Base-by-base conservation (phyloP, 2,888 invertebrate genomes). In the Eugnorisma glareosa region DNA sequence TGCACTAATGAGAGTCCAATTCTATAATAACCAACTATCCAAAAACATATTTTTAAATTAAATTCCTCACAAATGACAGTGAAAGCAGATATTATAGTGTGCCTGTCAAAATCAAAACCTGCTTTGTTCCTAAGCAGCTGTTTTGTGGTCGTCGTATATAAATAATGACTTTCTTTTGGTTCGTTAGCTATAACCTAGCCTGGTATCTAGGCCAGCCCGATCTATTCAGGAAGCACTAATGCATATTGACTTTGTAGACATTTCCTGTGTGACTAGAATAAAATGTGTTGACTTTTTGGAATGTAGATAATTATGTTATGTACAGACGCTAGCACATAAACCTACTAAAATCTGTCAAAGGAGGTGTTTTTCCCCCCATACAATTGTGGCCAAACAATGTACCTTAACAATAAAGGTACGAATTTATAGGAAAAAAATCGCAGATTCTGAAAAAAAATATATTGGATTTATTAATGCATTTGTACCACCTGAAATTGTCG, bases 161-260 rank as follows among this genome's bases (percentile, higher is more conserved):
- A 79, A 87, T 74, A 72, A 73, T 67, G 73, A 86, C 88, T 88
- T 86, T 86, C 84, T 78, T 85, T 83, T 43, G 67, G 31, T 69
- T 86, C 57, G 61, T 72, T 75, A 71, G 67, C 37, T 45, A 24
- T 51, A 73, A 67, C 73, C 67, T 82, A 37, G 67, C 35, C 15
- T 35, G 61, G 43, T 67, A 64, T 80, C 73, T 70, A 74, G 78
- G 85, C 28, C 75, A 85, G 59, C 74, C 67, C 24, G 21, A 76
- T 57, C n/a, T 28, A 2, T 70, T 69, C 69, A 76, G 72, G 69
- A 81, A 76, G 57, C 66, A 61, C 71, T 61, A 72, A 81, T 66
- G 51, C 10, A 0, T 68, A 72, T 83, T 81, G 83, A 81, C 78
- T 77, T 59, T 67, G 24, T n/a, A 28, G 59, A 43, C 31, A 70